Conservation (phyloP, 1,140 invertebrate species). For the Philopotamus ludificatus region DNA sequence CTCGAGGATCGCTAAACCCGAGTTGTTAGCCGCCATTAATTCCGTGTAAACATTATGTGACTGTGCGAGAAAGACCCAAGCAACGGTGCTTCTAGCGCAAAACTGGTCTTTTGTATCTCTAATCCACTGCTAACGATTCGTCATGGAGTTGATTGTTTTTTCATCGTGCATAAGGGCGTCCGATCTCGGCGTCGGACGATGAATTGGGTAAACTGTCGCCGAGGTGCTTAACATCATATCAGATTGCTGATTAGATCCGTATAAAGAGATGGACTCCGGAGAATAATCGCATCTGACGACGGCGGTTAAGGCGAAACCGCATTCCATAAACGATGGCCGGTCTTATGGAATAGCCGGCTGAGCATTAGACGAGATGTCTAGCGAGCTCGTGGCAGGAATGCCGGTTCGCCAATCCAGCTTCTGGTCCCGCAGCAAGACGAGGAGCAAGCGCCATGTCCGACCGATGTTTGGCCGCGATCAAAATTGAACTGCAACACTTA, state of each 20-base stretch:
- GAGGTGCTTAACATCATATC: background rate
- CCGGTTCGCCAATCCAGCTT: background rate
- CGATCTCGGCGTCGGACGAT: background rate
- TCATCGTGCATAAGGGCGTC: too few species aligned
- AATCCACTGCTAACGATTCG: too few species aligned
- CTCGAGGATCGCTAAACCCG: background rate
- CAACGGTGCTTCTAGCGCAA: background rate
- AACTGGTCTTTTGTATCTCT: background rate
- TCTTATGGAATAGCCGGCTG: slow-evolving; percentile 13
- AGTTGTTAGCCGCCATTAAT: background rate
- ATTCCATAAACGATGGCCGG: slow-evolving; percentile 21
- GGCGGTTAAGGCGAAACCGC: slow-evolving; percentile 10
- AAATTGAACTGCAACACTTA: too few species aligned
- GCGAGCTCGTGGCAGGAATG: background rate
- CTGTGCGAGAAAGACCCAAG: background rate
- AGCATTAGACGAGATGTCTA: slow-evolving; percentile 9
- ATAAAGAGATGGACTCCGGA: background rate
- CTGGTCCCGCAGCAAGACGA: background rate
- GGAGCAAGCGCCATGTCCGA: too few species aligned
- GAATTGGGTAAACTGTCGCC: background rate
- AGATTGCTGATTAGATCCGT: slow-evolving; percentile 1
- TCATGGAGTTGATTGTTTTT: too few species aligned
- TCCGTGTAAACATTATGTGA: background rate
- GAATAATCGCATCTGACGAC: slow-evolving; percentile 10
- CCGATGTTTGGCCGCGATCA: too few species aligned